These are phyloP conservation scores for Leptogaster cylindrica DNA, from an alignment of 2,888 invertebrate genomes.

Conservation along the genomic window DNA sequence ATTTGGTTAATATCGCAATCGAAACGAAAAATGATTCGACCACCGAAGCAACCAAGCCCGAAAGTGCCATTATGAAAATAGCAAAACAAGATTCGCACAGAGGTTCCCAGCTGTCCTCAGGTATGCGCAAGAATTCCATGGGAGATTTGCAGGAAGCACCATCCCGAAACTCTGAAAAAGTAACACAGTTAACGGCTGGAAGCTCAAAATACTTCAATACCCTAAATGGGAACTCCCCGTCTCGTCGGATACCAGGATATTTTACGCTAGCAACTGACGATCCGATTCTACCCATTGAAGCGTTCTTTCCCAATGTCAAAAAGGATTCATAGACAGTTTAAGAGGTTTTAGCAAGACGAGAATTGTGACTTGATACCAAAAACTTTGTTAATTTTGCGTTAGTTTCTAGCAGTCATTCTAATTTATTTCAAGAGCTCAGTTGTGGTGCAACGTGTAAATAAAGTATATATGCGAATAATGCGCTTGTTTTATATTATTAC, in stretches of 20 bases:
- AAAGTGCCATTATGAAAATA: conserved; percentile 67
- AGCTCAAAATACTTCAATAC: conserved; percentile 76
- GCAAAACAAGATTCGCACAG: conserved; percentile 54
- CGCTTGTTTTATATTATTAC: background rate
- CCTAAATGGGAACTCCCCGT: conserved; percentile 64
- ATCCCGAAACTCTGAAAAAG: conserved; percentile 69
- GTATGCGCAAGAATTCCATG: conserved; percentile 56
- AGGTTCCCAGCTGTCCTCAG: background rate
- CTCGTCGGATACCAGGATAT: conserved; percentile 70
- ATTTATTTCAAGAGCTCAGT: too few relatives aligned
- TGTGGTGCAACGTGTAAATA: background rate
- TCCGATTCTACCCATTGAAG: conserved; percentile 80
- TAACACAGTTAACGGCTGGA: conserved; percentile 75
- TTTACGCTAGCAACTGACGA: conserved; percentile 80
- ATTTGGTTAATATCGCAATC: conserved; percentile 58
- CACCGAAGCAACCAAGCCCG: conserved; percentile 55
- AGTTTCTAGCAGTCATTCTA: too few relatives aligned
- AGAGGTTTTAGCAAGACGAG: background rate
- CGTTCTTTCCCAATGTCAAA: conserved; percentile 74
- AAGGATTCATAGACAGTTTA: background rate
- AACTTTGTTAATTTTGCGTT: too few relatives aligned
- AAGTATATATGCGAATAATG: background rate
- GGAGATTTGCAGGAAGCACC: too few relatives aligned
- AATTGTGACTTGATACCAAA: background rate
- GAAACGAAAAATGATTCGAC: conserved; percentile 43